Base-by-base conservation (phyloP, 2,888 invertebrate species). In the Cantharis lateralis region DNA sequence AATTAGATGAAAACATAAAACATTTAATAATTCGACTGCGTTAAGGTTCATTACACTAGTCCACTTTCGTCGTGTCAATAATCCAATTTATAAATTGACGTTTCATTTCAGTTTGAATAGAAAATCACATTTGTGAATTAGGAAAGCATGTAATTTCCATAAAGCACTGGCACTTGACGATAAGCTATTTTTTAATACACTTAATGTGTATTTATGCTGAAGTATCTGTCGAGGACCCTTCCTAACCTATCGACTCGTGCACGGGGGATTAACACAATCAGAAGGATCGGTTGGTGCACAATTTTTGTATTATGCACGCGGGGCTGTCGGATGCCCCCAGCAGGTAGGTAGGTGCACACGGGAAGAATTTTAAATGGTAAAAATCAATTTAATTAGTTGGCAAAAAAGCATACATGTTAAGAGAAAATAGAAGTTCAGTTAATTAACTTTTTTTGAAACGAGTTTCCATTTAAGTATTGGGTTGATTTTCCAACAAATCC, bases 401-500 rank as follows among this genome's bases (percentile, higher is more conserved):
- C n/a, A 48, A 48, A 24, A 48, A 48, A 48, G 13, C 5, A 48
- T 48, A 48, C 48, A 48, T 48, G 48, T 48, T 48, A 48, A 48
- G 48, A 48, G 48, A 48, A 48, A 48, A 48, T 48, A 48, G n/a
- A 48, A 48, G 48, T 69, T 73, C 20, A 62, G 68, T 68, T 69
- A 69, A 68, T 24, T 74, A 62, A 28, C 32, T 74, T 74, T n/a
- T 32, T 68, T 61, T n/a, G 70, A 74, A 18, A 48, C 48, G 20
- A 13, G 24, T 26, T 26, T 32, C 28, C 24, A 61, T 20, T 70
- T 64, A 71, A 75, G 71, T 74, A 74, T 66, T 70, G 64, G 74
- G 70, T 70, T 66, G 74, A 70, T 69, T 75, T 75, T 24, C 63
- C 62, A 77, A 73, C 62, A 63, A 72, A 77, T 74, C 74, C 48